Evolutionary conservation across 1,140 invertebrate species (phyloP), one percentile per base, ranked within the genome.

Genomic region (Bombus difficillimus): DNA sequence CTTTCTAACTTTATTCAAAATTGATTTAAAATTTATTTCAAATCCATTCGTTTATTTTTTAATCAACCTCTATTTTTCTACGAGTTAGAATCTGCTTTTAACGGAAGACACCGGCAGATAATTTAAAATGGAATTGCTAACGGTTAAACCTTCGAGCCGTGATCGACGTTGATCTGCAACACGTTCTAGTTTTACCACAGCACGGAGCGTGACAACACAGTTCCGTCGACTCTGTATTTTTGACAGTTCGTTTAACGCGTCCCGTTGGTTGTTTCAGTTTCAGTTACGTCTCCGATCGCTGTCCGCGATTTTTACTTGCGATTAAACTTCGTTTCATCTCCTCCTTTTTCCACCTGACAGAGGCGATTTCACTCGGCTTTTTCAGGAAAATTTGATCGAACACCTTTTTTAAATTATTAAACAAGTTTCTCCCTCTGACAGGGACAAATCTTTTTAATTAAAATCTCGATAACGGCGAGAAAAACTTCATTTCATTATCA

Each of bases 171-270:
- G 74, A 76, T 76, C 74, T 15, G 74, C 74, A 76, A 59, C 47
- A 59, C 47, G 74, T 76, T 76, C 74, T 15, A 76, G 34, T 76
- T 76, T 76, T 59, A 47, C 34, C 53, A n/a, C 32, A 76, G 74
- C 37, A 39, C 32, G 39, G 28, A 39, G 15, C 74, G 74, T 59
- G 74, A 59, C 74, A 76, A 59, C 34, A 76, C 25, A 39, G 74
- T 76, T 76, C 34, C 34, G 74, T 76, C 74, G 74, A 39, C 74
- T 59, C 47, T 76, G 74, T 76, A 76, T 76, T 76, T 76, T 76
- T 76, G 74, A 76, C 74, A 76, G 53, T 76, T 76, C 74, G 74
- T 76, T 76, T 76, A 76, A 76, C 53, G 53, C 74, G 74, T 59
- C 28, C 34, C 28, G 74, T 59, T 25, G 34, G 39, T 73, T 37